Conservation (phyloP, 2,113 vertebrate species). For the Phrynosoma platyrhinos region DNA sequence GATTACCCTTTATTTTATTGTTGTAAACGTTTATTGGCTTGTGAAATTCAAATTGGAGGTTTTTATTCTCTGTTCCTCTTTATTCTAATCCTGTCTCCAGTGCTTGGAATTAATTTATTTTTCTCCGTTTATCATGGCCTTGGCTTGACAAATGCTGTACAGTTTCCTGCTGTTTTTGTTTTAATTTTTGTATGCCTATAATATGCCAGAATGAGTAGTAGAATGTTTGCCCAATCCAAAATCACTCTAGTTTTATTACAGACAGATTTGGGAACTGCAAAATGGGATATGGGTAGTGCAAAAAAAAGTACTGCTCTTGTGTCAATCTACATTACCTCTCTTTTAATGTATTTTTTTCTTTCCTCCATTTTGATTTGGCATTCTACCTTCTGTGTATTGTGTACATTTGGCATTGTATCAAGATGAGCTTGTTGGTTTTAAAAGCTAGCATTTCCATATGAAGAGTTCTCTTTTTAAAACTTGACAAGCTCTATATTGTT, state of each 20-base stretch:
- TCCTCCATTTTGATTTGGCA: constrained; percentile 1
- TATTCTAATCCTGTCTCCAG: not conserved
- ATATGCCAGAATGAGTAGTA: rapidly evolving
- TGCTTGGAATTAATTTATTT: not conserved
- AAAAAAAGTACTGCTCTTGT: constrained; percentile 5
- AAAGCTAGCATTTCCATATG: constrained; percentile 13
- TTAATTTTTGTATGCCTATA: not conserved
- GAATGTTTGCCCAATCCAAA: not conserved
- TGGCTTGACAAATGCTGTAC: not conserved
- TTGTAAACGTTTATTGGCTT: not conserved
- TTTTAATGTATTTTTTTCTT: not conserved
- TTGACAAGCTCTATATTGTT: not conserved
- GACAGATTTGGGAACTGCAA: not conserved
- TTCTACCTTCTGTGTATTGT: not conserved
- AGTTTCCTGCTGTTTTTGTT: not conserved
- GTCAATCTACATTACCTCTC: not conserved
- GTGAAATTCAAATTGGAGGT: not conserved
- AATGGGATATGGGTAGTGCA: not conserved
- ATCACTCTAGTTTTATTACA: not conserved
- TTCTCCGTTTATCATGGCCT: not conserved
- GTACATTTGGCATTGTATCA: not conserved
- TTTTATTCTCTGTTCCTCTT: constrained; percentile 2
- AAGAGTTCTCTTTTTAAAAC: constrained; percentile 1
- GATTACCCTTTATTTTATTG: not conserved
- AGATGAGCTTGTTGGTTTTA: not conserved